Percentiles rank a stretch among this genome's conserved stretches.
These are phyloP conservation scores for Aphrophora alni DNA, from an alignment of 2,888 invertebrate species.

Conservation along the genomic window DNA sequence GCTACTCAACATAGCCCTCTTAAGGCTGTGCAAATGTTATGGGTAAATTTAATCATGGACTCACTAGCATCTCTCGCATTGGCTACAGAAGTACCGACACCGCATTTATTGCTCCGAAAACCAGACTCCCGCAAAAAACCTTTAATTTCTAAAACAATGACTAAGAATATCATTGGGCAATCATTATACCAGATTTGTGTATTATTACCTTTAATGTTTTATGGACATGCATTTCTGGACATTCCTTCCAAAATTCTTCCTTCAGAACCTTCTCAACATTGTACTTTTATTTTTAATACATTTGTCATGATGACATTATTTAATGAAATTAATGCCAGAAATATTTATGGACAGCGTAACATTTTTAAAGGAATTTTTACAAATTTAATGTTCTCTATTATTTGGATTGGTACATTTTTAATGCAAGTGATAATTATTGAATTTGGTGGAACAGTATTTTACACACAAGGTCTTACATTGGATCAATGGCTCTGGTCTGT, in stretches of 20 bases:
- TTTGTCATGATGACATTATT: slow-evolving; percentile 72
- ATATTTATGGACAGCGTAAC: slow-evolving; percentile 70
- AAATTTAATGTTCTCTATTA: slow-evolving; percentile 66
- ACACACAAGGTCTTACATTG: slow-evolving; percentile 60
- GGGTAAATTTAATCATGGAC: slow-evolving; percentile 69
- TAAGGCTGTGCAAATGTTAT: slow-evolving; percentile 65
- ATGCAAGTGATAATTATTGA: slow-evolving; percentile 66
- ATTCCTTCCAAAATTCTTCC: slow-evolving; percentile 60
- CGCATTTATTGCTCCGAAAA: slow-evolving; percentile 61
- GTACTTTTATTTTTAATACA: slow-evolving; percentile 71
- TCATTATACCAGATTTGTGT: slow-evolving; percentile 63
- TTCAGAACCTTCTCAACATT: slow-evolving; percentile 58
- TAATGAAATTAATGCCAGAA: slow-evolving; percentile 71
- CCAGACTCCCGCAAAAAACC: slow-evolving; percentile 63
- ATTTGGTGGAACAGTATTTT: slow-evolving; percentile 64
- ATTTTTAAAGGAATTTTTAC: slow-evolving; percentile 64
- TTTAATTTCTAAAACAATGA: slow-evolving; percentile 63
- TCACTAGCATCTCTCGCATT: slow-evolving; percentile 65
- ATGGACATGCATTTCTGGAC: slow-evolving; percentile 62
- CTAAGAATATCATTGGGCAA: slow-evolving; percentile 65
- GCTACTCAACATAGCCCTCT: slow-evolving; percentile 54
- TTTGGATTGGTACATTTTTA: slow-evolving; percentile 65
- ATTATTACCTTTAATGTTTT: slow-evolving; percentile 62
- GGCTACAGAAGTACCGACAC: slow-evolving; percentile 64
- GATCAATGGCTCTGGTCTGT: slow-evolving; percentile 69